Evolutionary conservation across 2,888 invertebrate genomes (phyloP).

Genomic region (Lapara coniferarum): DNA sequence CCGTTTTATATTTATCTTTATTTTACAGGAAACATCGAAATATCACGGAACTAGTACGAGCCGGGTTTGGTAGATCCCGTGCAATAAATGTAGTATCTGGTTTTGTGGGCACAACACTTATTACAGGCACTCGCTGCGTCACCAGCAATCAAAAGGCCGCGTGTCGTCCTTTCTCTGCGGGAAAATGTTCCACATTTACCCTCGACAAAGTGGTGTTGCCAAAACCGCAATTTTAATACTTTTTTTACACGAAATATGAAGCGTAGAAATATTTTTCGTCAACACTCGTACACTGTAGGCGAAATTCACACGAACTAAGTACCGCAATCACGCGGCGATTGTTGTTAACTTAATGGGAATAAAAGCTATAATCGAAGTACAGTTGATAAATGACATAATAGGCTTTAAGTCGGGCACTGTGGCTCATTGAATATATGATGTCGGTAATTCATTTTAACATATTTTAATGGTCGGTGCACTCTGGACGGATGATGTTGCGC

Average conservation of each 20-base stretch:
- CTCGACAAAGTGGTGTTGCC: not conserved
- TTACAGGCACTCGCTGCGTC: slow-evolving; percentile 36
- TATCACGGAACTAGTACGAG: not conserved
- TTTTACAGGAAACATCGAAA: not conserved
- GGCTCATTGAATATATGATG: not conserved
- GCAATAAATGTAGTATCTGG: slow-evolving; percentile 41
- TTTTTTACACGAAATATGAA: slow-evolving; percentile 17
- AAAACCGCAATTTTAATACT: slow-evolving; percentile 6
- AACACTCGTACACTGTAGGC: not conserved
- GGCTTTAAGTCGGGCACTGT: not conserved
- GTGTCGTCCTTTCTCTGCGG: not conserved
- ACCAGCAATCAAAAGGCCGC: slow-evolving; percentile 37
- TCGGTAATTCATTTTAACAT: slow-evolving; percentile 12
- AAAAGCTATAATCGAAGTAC: not conserved
- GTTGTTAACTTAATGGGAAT: not conserved
- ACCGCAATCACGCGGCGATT: not conserved
- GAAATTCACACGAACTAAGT: slow-evolving; percentile 5
- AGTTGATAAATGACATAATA: not conserved
- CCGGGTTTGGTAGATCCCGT: slow-evolving; percentile 8
- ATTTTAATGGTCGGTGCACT: slow-evolving; percentile 7
- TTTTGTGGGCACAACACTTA: slow-evolving; percentile 41
- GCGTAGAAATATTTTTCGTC: slow-evolving; percentile 16
- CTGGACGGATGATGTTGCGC: not conserved
- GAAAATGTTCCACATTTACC: slow-evolving; percentile 18
- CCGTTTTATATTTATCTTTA: not conserved